Base-by-base conservation (phyloP, 2,888 invertebrate species). In the Cheilosia impressa region DNA sequence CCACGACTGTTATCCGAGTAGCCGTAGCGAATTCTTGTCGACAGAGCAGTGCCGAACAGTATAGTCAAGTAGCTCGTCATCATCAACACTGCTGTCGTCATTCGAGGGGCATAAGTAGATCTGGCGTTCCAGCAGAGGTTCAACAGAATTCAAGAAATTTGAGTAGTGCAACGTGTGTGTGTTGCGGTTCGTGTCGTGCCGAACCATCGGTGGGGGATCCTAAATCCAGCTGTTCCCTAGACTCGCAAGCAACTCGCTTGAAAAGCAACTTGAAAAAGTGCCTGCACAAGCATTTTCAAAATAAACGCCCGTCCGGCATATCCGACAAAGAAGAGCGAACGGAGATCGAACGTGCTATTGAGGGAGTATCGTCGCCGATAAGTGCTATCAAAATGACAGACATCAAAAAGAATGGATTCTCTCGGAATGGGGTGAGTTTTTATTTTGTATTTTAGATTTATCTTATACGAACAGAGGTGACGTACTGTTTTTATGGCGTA, bases 1-100 rank as follows among this genome's bases (percentile, higher is more conserved):
- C 81, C 69, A 85, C 76, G 65, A 85, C 75, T 76, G 52, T 85
- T 71, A 81, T 85, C 58, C 80, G 66, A 19, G 81, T 80, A 75
- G 84, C 80, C 45, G 80, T 84, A 55, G 50, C 65, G 73, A 75
- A 53, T 84, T 84, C 75, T n/a, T 57, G 84, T 75, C 80, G 84
- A 71, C 69, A 72, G 10, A 85, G 81, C 75, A 81, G 63, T 66
- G 55, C 55, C n/a, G 66, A 75, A 47, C 71, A 84, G 60, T 27
- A 43, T 34, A 76, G 45, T 41, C 53, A 75, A 34, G 57, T 10
- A n/a, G 38, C 47, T 66, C 55, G 76, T 81, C 53, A 71, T 55
- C 85, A 76, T 63, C 71, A 72, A 63, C 7, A 47, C 9, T 85
- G 81, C 57, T 81, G 76, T 76, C 71, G 68, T 57, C 81, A 81